These are phyloP conservation scores for Parthenolecanium corni DNA, from an alignment of 2,888 invertebrate species.

Conservation along the genomic window DNA sequence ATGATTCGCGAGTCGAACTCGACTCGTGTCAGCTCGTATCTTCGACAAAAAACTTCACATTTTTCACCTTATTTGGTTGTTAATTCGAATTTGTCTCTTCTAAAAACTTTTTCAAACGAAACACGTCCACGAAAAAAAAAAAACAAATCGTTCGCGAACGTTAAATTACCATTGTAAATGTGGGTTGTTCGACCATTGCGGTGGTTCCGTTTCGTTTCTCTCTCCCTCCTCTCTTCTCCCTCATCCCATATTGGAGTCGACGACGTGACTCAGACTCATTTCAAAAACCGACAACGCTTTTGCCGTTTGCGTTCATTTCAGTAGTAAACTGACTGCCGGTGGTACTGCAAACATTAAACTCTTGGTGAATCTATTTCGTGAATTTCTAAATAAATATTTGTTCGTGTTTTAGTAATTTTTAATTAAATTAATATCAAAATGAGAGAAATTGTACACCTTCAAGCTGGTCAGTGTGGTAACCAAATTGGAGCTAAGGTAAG, in stretches of 20 bases:
- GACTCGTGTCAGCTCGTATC: no score
- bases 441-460: slow-evolving; percentile 87
- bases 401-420: neutral
- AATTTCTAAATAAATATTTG: no score
- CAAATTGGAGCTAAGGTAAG: slow-evolving; percentile 83
- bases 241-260: no score
- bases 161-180: neutral
- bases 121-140: no score
- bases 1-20: no score
- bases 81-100: neutral
- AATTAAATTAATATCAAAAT: slow-evolving; percentile 42
- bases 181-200: neutral
- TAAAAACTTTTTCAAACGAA: neutral
- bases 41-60: no score
- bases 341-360: no score
- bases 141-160: neutral
- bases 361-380: no score
- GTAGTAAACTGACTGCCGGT: no score
- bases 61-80: neutral
- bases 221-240: neutral
- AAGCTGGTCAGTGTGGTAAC: slow-evolving; percentile 83
- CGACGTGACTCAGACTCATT: no score
- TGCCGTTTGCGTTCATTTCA: no score
- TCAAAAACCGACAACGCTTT: no score
- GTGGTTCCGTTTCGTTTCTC: neutral